These are phyloP conservation scores for Heterohyrax brucei DNA, from an alignment of 2,797 vertebrate genomes.

Conservation along the genomic window DNA sequence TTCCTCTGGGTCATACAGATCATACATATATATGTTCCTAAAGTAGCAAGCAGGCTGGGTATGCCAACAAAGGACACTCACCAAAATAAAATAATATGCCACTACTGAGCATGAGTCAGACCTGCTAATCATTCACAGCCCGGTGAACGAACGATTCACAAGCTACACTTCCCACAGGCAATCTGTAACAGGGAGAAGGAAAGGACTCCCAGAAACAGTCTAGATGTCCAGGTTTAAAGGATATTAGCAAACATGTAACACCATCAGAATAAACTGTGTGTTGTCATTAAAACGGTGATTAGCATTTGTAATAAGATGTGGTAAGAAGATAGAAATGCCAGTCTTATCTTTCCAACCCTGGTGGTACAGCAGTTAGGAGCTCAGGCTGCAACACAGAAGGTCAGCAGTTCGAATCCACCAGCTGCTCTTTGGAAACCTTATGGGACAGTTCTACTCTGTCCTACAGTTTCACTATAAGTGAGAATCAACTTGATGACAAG, in stretches of 20 bases:
- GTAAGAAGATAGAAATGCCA: neutral
- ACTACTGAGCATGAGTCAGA: neutral
- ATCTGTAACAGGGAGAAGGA: neutral
- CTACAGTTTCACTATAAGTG: too few relatives aligned
- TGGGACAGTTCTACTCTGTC: too few relatives aligned
- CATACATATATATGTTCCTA: neutral
- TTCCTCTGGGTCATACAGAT: neutral
- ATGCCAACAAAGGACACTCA: neutral
- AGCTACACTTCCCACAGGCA: neutral
- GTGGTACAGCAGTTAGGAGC: too few relatives aligned
- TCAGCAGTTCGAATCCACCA: too few relatives aligned
- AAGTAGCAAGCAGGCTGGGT: neutral
- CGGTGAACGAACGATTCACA: neutral
- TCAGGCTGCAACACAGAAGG: too few relatives aligned
- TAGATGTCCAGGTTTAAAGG: neutral
- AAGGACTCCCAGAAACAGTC: neutral
- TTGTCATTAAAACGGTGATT: neutral
- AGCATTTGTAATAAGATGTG: neutral
- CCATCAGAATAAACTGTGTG: neutral
- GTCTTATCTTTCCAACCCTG: neutral
- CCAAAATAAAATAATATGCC: neutral
- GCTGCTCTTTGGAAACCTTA: too few relatives aligned
- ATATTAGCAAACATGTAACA: neutral
- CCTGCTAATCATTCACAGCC: neutral
- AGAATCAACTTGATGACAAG: too few relatives aligned